phyloP scores from a whole-genome alignment of 2,888 invertebrate genomes.

The Tipula unca region DNA sequence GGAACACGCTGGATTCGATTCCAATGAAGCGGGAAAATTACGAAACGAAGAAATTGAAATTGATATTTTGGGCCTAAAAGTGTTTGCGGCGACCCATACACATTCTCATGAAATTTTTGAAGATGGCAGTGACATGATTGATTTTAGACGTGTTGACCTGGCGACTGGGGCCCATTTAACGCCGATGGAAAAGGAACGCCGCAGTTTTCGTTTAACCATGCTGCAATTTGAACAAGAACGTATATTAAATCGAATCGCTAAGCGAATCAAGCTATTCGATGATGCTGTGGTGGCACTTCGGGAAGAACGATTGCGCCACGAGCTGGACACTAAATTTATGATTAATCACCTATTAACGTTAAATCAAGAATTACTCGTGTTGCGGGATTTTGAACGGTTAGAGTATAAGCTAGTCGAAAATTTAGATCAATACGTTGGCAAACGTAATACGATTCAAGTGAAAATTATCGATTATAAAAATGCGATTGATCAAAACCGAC shows the following conservation, averaged over 20 bases:
- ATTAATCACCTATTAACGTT: constrained; percentile 56
- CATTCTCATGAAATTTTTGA: not conserved
- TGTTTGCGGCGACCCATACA: not conserved
- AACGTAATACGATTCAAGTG: constrained; percentile 48
- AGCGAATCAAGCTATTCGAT: constrained; percentile 57
- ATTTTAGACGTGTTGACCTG: not conserved
- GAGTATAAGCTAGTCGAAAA: constrained; percentile 55
- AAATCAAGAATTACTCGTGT: constrained; percentile 64
- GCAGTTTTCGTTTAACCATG: constrained; percentile 35
- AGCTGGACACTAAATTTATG: constrained; percentile 50
- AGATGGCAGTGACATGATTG: not conserved
- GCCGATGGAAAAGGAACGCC: constrained; percentile 30
- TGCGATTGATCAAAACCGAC: constrained; percentile 46
- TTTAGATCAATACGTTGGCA: constrained; percentile 48
- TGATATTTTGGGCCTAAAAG: not conserved
- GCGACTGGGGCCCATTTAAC: constrained; percentile 1
- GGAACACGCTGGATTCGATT: not conserved
- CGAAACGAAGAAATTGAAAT: not conserved
- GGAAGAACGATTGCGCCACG: constrained; percentile 49
- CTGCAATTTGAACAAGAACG: constrained; percentile 58
- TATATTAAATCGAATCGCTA: constrained; percentile 50
- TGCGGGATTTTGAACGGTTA: constrained; percentile 62
- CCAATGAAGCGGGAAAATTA: not conserved
- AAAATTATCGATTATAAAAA: constrained; percentile 44
- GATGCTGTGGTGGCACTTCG: constrained; percentile 48